phyloP scores from a whole-genome alignment of 30 jellyfish, hydroid and myxozoan genomes.

The Hydractinia symbiolongicarpus region DNA sequence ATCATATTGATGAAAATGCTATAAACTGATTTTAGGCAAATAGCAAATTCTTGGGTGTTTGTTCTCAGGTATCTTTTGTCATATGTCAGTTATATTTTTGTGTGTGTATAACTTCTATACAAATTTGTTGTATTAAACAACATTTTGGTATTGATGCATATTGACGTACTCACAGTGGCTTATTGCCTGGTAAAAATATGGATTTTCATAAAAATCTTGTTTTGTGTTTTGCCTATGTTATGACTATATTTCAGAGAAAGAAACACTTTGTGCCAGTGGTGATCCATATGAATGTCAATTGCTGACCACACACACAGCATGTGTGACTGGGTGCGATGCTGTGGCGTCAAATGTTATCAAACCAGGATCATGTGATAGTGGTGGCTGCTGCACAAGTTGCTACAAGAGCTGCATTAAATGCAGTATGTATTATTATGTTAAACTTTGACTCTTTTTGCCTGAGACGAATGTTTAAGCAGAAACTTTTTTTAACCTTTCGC shows the following conservation, averaged over 20 bases:
- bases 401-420: constrained; percentile 58
- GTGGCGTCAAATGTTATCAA: constrained; percentile 62
- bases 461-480: background rate
- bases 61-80: too few relatives aligned
- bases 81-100: too few relatives aligned
- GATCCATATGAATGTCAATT: constrained; percentile 64
- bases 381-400: constrained; percentile 68
- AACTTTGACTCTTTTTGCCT: background rate
- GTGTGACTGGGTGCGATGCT: constrained; percentile 58
- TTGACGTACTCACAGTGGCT: too few relatives aligned
- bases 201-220: too few relatives aligned
- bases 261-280: constrained; percentile 59
- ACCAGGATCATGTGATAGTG: constrained; percentile 56
- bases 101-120: too few relatives aligned
- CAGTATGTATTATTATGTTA: constrained; percentile 38
- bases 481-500: background rate
- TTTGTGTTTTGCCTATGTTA: too few relatives aligned
- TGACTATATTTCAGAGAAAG: constrained; percentile 38
- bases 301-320: constrained; percentile 37
- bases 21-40: too few relatives aligned
- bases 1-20: too few relatives aligned
- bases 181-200: too few relatives aligned
- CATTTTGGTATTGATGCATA: too few relatives aligned
- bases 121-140: too few relatives aligned
- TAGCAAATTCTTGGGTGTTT: too few relatives aligned